Conservation (phyloP, 2,797 vertebrate genomes). For the Xyrichtys novacula region DNA sequence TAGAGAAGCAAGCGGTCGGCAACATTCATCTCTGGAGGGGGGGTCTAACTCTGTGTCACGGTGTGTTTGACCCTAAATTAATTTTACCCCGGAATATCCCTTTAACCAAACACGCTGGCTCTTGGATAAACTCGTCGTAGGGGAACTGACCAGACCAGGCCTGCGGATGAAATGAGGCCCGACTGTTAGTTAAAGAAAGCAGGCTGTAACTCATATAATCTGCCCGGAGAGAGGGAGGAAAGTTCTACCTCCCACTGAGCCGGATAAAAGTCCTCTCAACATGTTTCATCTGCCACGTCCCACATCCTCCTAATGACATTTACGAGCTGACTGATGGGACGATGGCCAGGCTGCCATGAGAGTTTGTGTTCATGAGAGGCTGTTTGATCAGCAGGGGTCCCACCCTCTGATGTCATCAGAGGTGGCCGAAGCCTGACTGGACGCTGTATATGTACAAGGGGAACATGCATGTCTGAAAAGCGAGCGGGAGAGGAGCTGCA, state of each 20-base stretch:
- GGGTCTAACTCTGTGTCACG: no score
- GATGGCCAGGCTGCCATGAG: conserved; percentile 63
- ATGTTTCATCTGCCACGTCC: conserved; percentile 59
- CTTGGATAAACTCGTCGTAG: neutral
- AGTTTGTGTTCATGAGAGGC: neutral
- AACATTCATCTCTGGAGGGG: no score
- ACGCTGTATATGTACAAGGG: neutral
- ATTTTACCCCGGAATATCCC: no score
- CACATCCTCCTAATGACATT: conserved; percentile 65
- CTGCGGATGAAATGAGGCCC: conserved; percentile 38
- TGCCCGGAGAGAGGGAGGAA: conserved; percentile 23
- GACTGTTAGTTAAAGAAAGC: conserved; percentile 66
- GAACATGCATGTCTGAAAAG: conserved; percentile 7
- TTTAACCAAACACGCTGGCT: no score
- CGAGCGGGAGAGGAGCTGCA: conserved; percentile 21
- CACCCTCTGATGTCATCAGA: conserved; percentile 38
- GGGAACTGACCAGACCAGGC: conserved; percentile 30
- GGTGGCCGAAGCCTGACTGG: conserved; percentile 18
- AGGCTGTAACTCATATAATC: conserved; percentile 52
- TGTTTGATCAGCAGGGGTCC: conserved; percentile 47
- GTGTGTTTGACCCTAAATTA: no score
- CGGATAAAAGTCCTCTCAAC: conserved; percentile 61
- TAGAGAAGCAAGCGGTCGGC: no score
- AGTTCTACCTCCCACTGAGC: conserved; percentile 48
- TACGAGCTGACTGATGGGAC: conserved; percentile 77